Conservation (phyloP, 2,797 vertebrate species). For the Nannoperca obscura region DNA sequence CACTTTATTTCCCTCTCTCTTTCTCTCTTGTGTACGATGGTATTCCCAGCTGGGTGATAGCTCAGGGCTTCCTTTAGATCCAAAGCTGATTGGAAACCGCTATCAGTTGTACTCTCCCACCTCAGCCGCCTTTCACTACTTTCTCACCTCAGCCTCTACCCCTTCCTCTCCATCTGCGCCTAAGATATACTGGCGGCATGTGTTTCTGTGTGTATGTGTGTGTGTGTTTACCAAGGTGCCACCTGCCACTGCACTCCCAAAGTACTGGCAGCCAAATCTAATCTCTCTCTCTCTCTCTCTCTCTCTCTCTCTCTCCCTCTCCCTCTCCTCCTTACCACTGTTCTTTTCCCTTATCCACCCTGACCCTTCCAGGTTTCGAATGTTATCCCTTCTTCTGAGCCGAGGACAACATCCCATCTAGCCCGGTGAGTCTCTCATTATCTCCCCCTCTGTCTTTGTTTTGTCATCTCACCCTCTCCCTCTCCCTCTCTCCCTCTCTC, state of each 20-base stretch:
- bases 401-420: constrained; percentile 58
- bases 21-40: constrained; percentile 23
- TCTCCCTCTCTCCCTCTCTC: background rate
- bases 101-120: constrained; percentile 35
- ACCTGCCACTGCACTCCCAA: constrained; percentile 69
- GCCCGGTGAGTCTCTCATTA: constrained; percentile 72
- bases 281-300: constrained; percentile 47
- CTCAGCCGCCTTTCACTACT: constrained; percentile 39
- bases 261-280: constrained; percentile 63
- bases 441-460: constrained; percentile 27
- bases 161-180: constrained; percentile 43
- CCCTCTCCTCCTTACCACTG: constrained; percentile 23
- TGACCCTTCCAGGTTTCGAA: constrained; percentile 69
- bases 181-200: constrained; percentile 41
- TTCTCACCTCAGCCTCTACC: constrained; percentile 34
- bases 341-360: constrained; percentile 34
- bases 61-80: constrained; percentile 40
- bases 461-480: constrained; percentile 13
- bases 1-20: constrained; percentile 29
- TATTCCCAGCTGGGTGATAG: constrained; percentile 25
- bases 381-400: constrained; percentile 70
- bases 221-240: constrained; percentile 54
- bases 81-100: constrained; percentile 55
- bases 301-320: constrained; percentile 4
- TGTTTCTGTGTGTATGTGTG: constrained; percentile 19